Evolutionary conservation across 1,140 invertebrate genomes (phyloP).

Genomic region (Antheraea mylitta): DNA sequence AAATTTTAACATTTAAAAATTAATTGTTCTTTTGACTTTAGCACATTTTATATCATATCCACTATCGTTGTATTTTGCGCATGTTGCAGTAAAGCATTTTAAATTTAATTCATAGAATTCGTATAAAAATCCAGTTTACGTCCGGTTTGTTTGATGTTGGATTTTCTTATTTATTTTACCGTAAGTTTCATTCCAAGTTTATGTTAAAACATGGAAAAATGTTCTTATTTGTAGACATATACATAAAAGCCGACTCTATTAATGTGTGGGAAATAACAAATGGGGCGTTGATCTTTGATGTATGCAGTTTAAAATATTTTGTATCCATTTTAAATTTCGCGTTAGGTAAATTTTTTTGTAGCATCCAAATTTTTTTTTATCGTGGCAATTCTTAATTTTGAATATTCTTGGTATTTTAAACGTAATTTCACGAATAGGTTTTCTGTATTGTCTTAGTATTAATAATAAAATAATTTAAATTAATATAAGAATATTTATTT

Average conservation of each 20-base stretch:
- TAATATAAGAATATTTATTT: too few relatives aligned
- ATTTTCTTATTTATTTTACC: not conserved
- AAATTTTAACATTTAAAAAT: not conserved
- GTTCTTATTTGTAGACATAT: not conserved
- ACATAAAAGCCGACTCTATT: not conserved
- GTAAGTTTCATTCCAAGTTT: slow-evolving; percentile 2
- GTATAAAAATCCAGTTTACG: slow-evolving; percentile 9
- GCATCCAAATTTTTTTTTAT: too few relatives aligned
- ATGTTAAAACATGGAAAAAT: slow-evolving; percentile 11
- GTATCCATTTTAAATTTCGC: not conserved
- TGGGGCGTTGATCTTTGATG: not conserved
- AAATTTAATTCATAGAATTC: slow-evolving; percentile 12
- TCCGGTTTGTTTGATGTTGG: slow-evolving; percentile 9
- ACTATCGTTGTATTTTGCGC: not conserved
- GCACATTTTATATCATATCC: not conserved
- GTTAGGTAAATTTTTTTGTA: too few relatives aligned
- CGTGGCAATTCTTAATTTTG: too few relatives aligned
- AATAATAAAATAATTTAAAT: too few relatives aligned
- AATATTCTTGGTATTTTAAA: too few relatives aligned
- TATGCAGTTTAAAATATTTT: not conserved
- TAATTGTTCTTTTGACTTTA: not conserved
- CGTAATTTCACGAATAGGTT: too few relatives aligned
- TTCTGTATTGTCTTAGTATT: too few relatives aligned
- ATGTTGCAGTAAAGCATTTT: not conserved
- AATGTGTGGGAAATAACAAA: slow-evolving; percentile 11